phyloP scores from a whole-genome alignment of 2,113 vertebrate genomes.

The Tachysurus vachellii region DNA sequence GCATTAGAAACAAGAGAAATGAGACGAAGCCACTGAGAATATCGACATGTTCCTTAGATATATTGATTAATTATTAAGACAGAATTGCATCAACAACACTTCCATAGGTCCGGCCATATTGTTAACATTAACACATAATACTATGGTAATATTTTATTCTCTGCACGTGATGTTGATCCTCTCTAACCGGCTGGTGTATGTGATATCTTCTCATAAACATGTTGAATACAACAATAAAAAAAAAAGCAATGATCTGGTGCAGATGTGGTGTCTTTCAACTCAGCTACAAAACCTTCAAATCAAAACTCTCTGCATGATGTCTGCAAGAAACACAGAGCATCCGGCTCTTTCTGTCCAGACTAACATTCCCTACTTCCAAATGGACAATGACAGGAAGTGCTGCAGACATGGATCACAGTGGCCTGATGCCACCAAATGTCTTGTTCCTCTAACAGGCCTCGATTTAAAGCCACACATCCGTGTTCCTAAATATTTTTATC shows the following conservation, averaged over 20 bases:
- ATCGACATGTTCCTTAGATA: background rate
- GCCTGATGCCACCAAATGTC: conserved; percentile 2
- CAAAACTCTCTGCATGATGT: background rate
- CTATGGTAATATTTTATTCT: background rate
- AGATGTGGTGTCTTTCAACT: background rate
- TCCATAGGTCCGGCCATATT: background rate
- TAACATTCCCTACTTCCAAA: conserved; percentile 17
- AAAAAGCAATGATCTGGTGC: background rate
- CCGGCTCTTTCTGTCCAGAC: conserved; percentile 17
- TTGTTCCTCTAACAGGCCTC: background rate
- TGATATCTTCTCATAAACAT: background rate
- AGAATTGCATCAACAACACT: background rate
- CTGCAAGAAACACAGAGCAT: conserved; percentile 20
- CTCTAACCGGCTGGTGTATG: background rate
- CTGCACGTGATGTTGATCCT: background rate
- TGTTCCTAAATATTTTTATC: background rate
- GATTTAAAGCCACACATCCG: background rate
- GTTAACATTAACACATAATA: background rate
- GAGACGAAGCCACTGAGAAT: background rate
- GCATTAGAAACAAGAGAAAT: background rate
- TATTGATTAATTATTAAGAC: background rate
- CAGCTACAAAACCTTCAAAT: background rate
- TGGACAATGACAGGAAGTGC: conserved; percentile 34
- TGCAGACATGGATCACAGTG: conserved; percentile 33
- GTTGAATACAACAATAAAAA: background rate